Evolutionary conservation across 2,113 vertebrate genomes (phyloP), one percentile per base, ranked within the genome.

Genomic region (Phrynosoma blainvillii): DNA sequence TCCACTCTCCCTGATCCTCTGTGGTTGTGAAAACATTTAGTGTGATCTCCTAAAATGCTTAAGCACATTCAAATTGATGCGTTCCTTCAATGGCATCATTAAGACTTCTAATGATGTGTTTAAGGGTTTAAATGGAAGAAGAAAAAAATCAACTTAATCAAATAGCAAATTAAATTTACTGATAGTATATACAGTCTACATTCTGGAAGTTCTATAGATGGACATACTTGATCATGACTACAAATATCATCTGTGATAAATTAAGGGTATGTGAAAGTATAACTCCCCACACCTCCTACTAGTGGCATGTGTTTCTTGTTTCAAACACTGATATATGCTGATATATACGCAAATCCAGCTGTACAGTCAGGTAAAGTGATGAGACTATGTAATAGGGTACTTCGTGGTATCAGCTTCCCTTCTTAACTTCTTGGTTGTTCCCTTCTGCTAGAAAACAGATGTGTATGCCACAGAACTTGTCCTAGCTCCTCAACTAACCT

Each of bases 171-270:
- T 21, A 16, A 18, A 65, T 62, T 65, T 85, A 65, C 21, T 30
- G 56, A 76, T 30, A 85, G 84, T 85, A 77, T 76, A 85, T 65
- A 85, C 54, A 77, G 84, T 23, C 76, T 76, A 54, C 4, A 30
- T 75, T 77, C 56, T 76, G 12, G n/a, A 27, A 40, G 52, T 10
- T 56, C 10, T n/a, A 18, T n/a, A 73, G 30, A 71, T 54, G 68
- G 7, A 5, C 10, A 14, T 75, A 16, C 54, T 52, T 62, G 42
- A 6, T 59, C 56, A n/a, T 27, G 30, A 32, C 18, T 62, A 68
- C 2, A 42, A 66, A 81, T 13, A 12, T 16, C 11, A 73, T 13
- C 30, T 40, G 79, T 36, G 79, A 81, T 36, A 12, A 21, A 9
- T 30, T 80, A 56, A 80, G 70, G 59, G 7, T 77, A 12, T 62